These are phyloP conservation scores for Hippoglossus hippoglossus DNA, from an alignment of 2,797 vertebrate genomes.

Conservation along the genomic window DNA sequence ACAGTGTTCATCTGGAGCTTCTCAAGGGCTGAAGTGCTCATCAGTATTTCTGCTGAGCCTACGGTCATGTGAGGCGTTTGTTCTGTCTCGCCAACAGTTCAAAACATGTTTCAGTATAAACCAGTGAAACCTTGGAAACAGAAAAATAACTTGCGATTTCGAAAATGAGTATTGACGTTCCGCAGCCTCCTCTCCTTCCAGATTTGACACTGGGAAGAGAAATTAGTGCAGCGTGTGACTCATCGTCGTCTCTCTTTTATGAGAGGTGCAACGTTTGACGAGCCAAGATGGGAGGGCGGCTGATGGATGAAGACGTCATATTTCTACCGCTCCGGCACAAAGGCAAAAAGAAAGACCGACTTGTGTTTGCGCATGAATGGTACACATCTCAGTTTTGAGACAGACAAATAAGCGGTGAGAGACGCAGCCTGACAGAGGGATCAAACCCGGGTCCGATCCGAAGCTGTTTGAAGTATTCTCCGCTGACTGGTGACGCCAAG, in stretches of 20 bases:
- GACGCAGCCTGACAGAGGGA: conserved; percentile 19
- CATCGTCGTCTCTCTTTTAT: conserved; percentile 1
- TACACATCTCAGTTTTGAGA: conserved; percentile 15
- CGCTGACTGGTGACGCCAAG: conserved; percentile 45
- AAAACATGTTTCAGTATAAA: neutral
- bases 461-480: conserved; percentile 63
- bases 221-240: conserved; percentile 9
- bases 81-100: neutral
- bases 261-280: conserved; percentile 8
- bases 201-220: conserved; percentile 2
- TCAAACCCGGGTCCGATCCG: conserved; percentile 37
- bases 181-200: neutral
- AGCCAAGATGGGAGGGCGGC: neutral
- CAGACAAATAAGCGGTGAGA: conserved; percentile 20
- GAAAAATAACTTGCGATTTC: neutral
- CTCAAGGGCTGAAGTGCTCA: neutral
- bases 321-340: neutral
- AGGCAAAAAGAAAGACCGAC: neutral
- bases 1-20: conserved; percentile 1
- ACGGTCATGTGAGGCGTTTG: neutral
- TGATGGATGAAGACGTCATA: neutral
- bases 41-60: neutral
- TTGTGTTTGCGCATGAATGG: conserved; percentile 12
- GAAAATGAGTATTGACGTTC: neutral
- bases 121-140: neutral